These are phyloP conservation scores for Ibidorhyncha struthersii DNA, from an alignment of 2,113 vertebrate genomes.

Conservation along the genomic window DNA sequence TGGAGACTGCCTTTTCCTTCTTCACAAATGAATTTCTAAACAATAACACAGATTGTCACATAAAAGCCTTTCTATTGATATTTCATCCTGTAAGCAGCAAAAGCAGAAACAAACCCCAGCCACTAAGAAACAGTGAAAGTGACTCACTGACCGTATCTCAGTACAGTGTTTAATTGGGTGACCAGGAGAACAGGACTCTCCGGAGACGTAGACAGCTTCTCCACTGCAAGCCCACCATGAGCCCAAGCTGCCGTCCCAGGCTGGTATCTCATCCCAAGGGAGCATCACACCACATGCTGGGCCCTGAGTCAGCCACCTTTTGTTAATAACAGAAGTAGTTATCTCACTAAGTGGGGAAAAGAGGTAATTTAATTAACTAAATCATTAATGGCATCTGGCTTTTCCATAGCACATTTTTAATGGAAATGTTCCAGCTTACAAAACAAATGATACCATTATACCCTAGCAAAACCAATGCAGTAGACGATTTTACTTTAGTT, in stretches of 20 bases:
- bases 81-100: conserved; percentile 18
- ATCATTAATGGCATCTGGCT: not conserved
- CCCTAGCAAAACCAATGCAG: not conserved
- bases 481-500: not conserved
- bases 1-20: conserved; percentile 48
- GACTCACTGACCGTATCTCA: not conserved
- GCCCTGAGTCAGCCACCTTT: not conserved
- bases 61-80: conserved; percentile 28
- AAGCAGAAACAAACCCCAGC: not conserved
- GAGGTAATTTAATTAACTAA: not conserved
- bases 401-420: not conserved
- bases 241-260: not conserved
- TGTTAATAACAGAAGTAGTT: not conserved
- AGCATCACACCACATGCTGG: not conserved
- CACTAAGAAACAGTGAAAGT: conserved; percentile 24
- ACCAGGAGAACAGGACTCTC: not conserved
- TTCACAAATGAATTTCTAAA: conserved; percentile 53
- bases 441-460: not conserved
- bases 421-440: not conserved
- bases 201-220: not conserved
- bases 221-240: not conserved
- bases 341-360: not conserved
- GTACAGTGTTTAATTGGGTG: not conserved
- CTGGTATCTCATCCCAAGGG: not conserved
- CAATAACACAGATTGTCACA: conserved; percentile 38